Base-by-base conservation (phyloP, 2,888 invertebrate genomes). In the Clusia tigrina region DNA sequence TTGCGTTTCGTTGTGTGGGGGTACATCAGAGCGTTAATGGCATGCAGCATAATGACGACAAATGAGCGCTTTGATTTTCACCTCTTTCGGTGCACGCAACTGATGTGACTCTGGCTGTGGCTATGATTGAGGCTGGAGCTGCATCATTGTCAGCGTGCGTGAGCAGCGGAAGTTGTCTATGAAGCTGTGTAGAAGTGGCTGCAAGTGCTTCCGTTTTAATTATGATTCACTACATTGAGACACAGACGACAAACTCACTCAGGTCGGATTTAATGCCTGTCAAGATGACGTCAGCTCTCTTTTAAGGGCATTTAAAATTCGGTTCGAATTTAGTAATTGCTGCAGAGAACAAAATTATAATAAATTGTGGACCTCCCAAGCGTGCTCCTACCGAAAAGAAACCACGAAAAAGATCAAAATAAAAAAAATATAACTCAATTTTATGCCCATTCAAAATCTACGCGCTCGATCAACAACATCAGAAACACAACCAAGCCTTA, bases 291-390 rank as follows among this genome's bases (percentile, higher is more conserved):
- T n/a, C n/a, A n/a, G n/a, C n/a, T n/a, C n/a, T n/a, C n/a, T n/a
- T n/a, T n/a, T n/a, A n/a, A n/a, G n/a, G n/a, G n/a, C n/a, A n/a
- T n/a, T n/a, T n/a, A n/a, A n/a, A n/a, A n/a, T n/a, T n/a, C n/a
- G n/a, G n/a, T n/a, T n/a, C n/a, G n/a, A n/a, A n/a, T n/a, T n/a
- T n/a, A n/a, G n/a, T n/a, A n/a, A n/a, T n/a, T n/a, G n/a, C n/a
- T n/a, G n/a, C n/a, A n/a, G n/a, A n/a, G n/a, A n/a, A n/a, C n/a
- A n/a, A 32, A 32, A 32, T 32, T 32, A 32, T 32, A 32, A 32
- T 32, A 32, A 32, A 32, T 32, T 32, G 42, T 17, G n/a, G 42
- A 42, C 42, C 42, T n/a, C 42, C 42, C 42, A 42, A 42, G 42
- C n/a, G n/a, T 15, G 10, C n/a, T 42, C n/a, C 10, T 9, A 32